Base-by-base conservation (phyloP, 1,140 invertebrate species). In the Dreissena polymorpha region DNA sequence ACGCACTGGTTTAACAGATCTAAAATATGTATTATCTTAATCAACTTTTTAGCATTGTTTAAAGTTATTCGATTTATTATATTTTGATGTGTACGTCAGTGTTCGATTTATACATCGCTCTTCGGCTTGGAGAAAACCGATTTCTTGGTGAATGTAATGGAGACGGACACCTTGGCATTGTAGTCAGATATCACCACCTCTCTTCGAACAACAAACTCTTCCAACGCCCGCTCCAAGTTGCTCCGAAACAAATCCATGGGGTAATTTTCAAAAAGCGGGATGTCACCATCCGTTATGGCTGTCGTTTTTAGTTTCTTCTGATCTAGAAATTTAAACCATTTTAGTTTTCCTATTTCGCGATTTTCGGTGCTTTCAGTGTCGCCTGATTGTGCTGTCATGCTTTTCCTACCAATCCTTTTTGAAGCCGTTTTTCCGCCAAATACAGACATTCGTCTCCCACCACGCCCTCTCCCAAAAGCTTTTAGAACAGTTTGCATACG, bases 81-180 rank as follows among this genome's bases (percentile, higher is more conserved):
- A 8, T 39, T 8, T 39, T 39, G 8, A 39, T 5, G 39, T 39
- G 8, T 39, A 5, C 39, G 39, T 39, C 39, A 39, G 39, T 39
- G 39, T 39, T 39, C 39, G 39, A 39, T 39, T 39, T 39, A 39
- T 39, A 39, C 39, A 39, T 39, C 39, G 8, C 39, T 39, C 39
- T 67, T 68, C 5, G 21, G 29, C 29, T 69, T 68, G 29, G 80
- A 67, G 39, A 83, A 83, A 7, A 83, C 80, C 0, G 71, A 51
- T 69, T 83, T 83, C 49, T 63, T 67, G 6, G 80, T 83, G 50
- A 83, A 83, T 6, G 80, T 83, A 16, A 83, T 49, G 25, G 80
- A 83, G 53, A 67, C 65, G 39, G 64, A 69, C 12, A 64, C 21
- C 50, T 73, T 83, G 14, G 55, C 71, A 53, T 64, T 83, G 53